These are phyloP conservation scores for Pseudopodoces humilis DNA, from an alignment of 2,113 vertebrate species.

Conservation along the genomic window DNA sequence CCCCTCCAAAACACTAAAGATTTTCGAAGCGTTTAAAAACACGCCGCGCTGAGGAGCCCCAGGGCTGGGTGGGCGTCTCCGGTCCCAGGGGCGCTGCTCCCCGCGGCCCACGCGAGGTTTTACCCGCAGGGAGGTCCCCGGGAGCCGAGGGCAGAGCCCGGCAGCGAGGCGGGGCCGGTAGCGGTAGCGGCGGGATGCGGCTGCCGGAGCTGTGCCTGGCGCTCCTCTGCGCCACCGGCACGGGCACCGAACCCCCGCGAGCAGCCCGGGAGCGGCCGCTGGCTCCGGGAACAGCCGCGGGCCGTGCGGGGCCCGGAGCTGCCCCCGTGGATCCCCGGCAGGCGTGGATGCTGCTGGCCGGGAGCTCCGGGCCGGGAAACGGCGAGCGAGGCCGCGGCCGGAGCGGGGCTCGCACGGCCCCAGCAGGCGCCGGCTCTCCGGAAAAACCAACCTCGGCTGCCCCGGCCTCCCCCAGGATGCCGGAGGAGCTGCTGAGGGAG, in stretches of 20 bases:
- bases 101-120: neutral
- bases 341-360: slow-evolving; percentile 66
- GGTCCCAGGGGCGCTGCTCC: neutral
- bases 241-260: too few species aligned
- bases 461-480: neutral
- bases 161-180: neutral
- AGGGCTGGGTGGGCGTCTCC: neutral
- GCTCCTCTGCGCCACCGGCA: neutral
- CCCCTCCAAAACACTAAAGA: accelerated
- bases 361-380: neutral
- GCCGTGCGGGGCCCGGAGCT: neutral
- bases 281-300: neutral
- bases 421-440: accelerated
- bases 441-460: neutral
- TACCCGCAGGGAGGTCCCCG: neutral
- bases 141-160: neutral
- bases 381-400: neutral
- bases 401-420: neutral
- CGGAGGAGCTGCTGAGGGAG: slow-evolving; percentile 49
- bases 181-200: neutral
- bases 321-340: neutral
- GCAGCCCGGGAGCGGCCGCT: neutral
- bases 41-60: neutral
- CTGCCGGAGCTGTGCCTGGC: neutral
- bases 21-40: neutral